phyloP scores from a whole-genome alignment of 2,888 invertebrate genomes.

The Ditylenchus weischeri region DNA sequence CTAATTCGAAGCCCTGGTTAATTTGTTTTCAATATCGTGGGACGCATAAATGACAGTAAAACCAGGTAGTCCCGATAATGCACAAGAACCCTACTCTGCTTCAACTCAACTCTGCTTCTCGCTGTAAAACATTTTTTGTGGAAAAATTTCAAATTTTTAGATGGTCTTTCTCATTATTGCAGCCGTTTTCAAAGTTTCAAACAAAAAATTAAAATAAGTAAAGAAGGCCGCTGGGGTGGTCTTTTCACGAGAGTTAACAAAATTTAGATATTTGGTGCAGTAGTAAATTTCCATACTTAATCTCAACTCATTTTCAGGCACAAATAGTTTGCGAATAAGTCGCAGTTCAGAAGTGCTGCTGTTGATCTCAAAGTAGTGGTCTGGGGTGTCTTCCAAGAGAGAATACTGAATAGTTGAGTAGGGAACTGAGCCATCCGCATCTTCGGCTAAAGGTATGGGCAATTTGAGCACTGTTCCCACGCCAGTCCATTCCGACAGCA shows the following conservation, averaged over 20 bases:
- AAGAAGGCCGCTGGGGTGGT: neutral
- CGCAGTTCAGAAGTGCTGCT: neutral
- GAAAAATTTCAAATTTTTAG: too few relatives aligned
- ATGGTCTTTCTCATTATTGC: too few relatives aligned
- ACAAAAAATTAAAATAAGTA: neutral
- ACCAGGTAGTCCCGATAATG: too few relatives aligned
- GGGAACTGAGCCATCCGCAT: neutral
- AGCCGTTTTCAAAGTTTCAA: neutral
- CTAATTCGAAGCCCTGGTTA: too few relatives aligned
- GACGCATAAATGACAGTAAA: too few relatives aligned
- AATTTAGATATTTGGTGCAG: too few relatives aligned
- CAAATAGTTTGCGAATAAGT: neutral
- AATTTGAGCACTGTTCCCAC: neutral
- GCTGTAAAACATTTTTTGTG: too few relatives aligned
- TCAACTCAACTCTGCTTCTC: too few relatives aligned
- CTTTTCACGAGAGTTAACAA: too few relatives aligned
- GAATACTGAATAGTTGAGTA: constrained; percentile 6
- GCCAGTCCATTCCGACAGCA: neutral
- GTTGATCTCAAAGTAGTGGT: neutral
- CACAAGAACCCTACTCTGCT: too few relatives aligned
- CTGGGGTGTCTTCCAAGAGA: neutral
- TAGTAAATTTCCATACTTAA: neutral
- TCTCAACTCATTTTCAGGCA: constrained; percentile 8
- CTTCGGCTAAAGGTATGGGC: constrained; percentile 1
- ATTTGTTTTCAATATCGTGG: too few relatives aligned